Base-by-base conservation (phyloP, 2,888 invertebrate genomes). In the Trichopoda pennipes region DNA sequence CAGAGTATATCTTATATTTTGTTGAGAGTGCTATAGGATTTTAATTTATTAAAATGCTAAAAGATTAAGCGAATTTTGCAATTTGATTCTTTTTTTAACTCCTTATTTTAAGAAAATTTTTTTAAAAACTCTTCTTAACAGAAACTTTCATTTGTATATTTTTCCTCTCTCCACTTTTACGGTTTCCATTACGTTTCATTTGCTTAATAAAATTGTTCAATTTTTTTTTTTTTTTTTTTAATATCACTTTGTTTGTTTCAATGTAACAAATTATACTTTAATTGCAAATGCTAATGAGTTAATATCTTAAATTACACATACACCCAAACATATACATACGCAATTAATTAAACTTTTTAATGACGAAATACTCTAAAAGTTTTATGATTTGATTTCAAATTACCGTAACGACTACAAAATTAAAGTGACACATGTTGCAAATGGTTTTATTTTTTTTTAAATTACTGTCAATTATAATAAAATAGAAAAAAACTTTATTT, bases 361-460 rank as follows among this genome's bases (percentile, higher is more conserved):
- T 38, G 38, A 38, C 7, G 12, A 38, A 38, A 38, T 12, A 12
- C 12, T 38, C 42, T 44, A n/a, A 16, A 16, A 28, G 16, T 16
- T 44, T 12, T 16, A 19, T 12, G 16, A 16, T 32, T 47, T 51
- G 8, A 16, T 63, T 19, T 17, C 23, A 61, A 79, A 49, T 17
- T 73, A 38, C 10, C 1, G 38, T 38, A 38, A 12, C 12, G 12
- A 38, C 12, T 38, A 12, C 38, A 38, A 38, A 38, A 12, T 38
- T 38, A 47, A 17, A 53, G 19, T 73, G 64, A 32, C 61, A 79
- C 44, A 12, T 73, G 66, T 60, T 66, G 32, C 44, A 60, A 79
- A 79, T 60, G 79, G 47, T 73, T 49, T 74, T 14, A 4, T 32
- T 42, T 73, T 49, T 74, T 14, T 4, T 32, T 42, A 61, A 61